phyloP scores from a whole-genome alignment of 2,888 invertebrate species.

The Dryobota labecula region DNA sequence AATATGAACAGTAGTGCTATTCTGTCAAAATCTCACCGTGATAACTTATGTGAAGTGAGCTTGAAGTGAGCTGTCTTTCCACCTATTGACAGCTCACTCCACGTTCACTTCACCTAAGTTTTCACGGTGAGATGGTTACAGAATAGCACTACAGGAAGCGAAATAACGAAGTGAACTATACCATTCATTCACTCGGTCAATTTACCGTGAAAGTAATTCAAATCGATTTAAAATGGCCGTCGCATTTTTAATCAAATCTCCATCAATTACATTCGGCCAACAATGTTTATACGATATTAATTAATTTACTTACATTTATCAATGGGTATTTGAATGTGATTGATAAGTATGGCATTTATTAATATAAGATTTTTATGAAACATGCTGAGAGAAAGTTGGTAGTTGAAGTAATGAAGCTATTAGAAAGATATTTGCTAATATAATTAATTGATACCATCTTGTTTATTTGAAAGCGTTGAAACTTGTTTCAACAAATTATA shows the following conservation, averaged over 20 bases:
- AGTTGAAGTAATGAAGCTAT: slow-evolving; percentile 21
- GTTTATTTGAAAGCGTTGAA: slow-evolving; percentile 5
- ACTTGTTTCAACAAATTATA: neutral
- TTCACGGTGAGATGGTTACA: too few species aligned
- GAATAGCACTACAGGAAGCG: too few species aligned
- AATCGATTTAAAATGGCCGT: slow-evolving; percentile 60
- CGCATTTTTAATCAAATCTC: slow-evolving; percentile 58
- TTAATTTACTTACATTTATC: slow-evolving; percentile 59
- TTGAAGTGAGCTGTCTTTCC: too few species aligned
- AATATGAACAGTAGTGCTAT: too few species aligned
- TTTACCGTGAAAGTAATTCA: slow-evolving; percentile 65
- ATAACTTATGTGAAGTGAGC: too few species aligned
- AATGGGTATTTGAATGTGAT: slow-evolving; percentile 45
- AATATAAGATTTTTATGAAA: slow-evolving; percentile 12
- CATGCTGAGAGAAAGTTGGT: slow-evolving; percentile 39
- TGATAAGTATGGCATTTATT: slow-evolving; percentile 38
- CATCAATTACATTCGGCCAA: slow-evolving; percentile 52
- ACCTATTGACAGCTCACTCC: too few species aligned
- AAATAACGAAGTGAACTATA: neutral
- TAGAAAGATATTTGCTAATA: slow-evolving; percentile 12
- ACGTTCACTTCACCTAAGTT: too few species aligned
- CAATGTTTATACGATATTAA: slow-evolving; percentile 53
- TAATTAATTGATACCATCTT: slow-evolving; percentile 32
- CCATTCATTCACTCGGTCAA: slow-evolving; percentile 25
- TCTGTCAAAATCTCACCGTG: too few species aligned